Percentiles rank a stretch among this genome's conserved stretches.
These are phyloP conservation scores for Pilophorus perplexus DNA, from an alignment of 2,888 invertebrate species.

Conservation along the genomic window DNA sequence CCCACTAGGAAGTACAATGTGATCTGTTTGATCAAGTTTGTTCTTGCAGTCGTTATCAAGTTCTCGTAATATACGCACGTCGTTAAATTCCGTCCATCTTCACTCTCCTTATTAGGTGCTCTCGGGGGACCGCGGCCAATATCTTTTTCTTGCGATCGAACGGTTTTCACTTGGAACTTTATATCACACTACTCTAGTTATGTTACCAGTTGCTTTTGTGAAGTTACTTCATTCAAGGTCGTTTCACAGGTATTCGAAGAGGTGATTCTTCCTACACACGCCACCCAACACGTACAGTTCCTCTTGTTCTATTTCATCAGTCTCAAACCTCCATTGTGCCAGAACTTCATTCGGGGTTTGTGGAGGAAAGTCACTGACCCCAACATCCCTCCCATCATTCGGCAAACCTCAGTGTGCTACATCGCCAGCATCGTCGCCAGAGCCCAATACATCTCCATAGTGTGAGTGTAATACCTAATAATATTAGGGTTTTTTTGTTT, in stretches of 20 bases:
- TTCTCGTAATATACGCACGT: no score
- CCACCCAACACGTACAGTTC: conserved; percentile 76
- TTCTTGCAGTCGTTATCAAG: no score
- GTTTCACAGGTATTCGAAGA: conserved; percentile 60
- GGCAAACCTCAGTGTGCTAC: conserved; percentile 71
- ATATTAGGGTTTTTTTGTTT: neutral
- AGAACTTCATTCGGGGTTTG: conserved; percentile 66
- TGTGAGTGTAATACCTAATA: conserved; percentile 54
- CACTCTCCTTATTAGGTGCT: no score
- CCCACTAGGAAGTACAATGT: no score
- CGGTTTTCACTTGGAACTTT: no score
- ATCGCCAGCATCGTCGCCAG: conserved; percentile 72
- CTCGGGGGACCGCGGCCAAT: no score
- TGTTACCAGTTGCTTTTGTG: no score
- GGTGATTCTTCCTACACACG: conserved; percentile 78
- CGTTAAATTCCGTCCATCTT: no score
- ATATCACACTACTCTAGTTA: neutral
- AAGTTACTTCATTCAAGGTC: no score
- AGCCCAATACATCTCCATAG: conserved; percentile 61
- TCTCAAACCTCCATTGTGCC: conserved; percentile 60
- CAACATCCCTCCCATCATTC: conserved; percentile 61
- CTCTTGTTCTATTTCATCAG: conserved; percentile 71
- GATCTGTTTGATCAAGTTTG: no score
- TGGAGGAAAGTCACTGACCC: conserved; percentile 73
- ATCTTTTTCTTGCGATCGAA: no score